These are phyloP conservation scores for Onychomys torridus DNA, from an alignment of 2,797 vertebrate species.

Conservation along the genomic window DNA sequence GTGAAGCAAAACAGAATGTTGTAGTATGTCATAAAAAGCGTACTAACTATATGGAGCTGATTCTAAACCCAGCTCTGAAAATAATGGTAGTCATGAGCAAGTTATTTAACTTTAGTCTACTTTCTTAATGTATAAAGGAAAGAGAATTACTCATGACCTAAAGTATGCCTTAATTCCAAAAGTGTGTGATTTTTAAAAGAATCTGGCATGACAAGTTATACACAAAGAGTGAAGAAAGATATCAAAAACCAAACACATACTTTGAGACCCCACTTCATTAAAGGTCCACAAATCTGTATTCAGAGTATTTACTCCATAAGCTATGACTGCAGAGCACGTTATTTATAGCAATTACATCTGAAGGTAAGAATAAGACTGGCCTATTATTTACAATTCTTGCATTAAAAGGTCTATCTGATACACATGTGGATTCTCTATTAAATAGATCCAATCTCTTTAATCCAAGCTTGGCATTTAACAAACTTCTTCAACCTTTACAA, in stretches of 20 bases:
- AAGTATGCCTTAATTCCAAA: background rate
- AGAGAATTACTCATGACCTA: background rate
- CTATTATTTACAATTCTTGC: constrained; percentile 28
- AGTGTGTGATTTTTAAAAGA: background rate
- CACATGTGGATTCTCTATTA: background rate
- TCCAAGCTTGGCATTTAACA: constrained; percentile 29
- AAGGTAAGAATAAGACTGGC: background rate
- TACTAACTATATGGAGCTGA: background rate
- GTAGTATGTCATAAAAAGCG: background rate
- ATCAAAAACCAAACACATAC: background rate
- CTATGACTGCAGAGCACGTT: background rate
- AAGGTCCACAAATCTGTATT: background rate
- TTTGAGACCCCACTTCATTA: background rate
- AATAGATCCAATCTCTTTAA: constrained; percentile 40
- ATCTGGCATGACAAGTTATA: background rate
- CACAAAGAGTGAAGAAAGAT: background rate
- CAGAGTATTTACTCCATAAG: constrained; percentile 15
- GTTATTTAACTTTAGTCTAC: constrained; percentile 36
- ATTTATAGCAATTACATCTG: background rate
- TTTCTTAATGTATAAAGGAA: constrained; percentile 21
- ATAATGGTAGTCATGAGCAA: background rate
- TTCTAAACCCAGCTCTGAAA: constrained; percentile 9
- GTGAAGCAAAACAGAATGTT: background rate
- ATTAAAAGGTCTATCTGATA: constrained; percentile 38
- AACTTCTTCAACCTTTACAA: background rate